Evolutionary conservation across 2,797 vertebrate genomes (phyloP).

Genomic region (Fistularia tabacaria): DNA sequence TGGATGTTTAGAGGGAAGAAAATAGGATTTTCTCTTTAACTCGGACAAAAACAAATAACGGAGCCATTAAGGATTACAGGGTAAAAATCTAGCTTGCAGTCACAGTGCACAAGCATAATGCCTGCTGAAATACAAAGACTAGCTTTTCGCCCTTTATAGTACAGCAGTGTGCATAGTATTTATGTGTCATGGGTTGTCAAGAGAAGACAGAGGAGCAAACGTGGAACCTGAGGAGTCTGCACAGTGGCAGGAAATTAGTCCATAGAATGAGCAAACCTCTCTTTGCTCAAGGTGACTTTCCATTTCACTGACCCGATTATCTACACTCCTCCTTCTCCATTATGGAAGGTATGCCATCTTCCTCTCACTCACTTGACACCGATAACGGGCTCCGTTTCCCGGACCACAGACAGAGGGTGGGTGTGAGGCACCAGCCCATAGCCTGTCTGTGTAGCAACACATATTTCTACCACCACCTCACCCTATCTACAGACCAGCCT

Average conservation of each 20-base stretch:
- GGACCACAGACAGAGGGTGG: constrained; percentile 41
- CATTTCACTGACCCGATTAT: constrained; percentile 68
- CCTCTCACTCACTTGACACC: constrained; percentile 46
- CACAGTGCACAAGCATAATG: constrained; percentile 24
- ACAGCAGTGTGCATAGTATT: not conserved
- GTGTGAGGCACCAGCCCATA: constrained; percentile 53
- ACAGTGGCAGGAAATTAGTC: constrained; percentile 18
- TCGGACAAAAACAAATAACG: constrained; percentile 54
- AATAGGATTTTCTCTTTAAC: constrained; percentile 64
- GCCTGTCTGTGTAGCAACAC: constrained; percentile 29
- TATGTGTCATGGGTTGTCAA: not conserved
- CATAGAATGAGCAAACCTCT: constrained; percentile 41
- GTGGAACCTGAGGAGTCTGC: constrained; percentile 48
- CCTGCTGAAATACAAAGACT: constrained; percentile 30
- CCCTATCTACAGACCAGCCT: constrained; percentile 47
- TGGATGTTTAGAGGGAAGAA: constrained; percentile 51
- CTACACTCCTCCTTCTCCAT: constrained; percentile 35
- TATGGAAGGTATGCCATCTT: constrained; percentile 56
- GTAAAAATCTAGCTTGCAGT: constrained; percentile 29
- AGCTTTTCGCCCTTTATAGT: constrained; percentile 15
- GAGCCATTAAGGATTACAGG: constrained; percentile 52
- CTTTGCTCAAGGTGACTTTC: constrained; percentile 72
- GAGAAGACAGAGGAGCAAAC: constrained; percentile 14
- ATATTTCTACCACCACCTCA: constrained; percentile 62
- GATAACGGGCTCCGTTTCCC: constrained; percentile 49